Evolutionary conservation across 2,888 invertebrate genomes (phyloP), one percentile per base, ranked within the genome.

Genomic region (Drosophila mercatorum): DNA sequence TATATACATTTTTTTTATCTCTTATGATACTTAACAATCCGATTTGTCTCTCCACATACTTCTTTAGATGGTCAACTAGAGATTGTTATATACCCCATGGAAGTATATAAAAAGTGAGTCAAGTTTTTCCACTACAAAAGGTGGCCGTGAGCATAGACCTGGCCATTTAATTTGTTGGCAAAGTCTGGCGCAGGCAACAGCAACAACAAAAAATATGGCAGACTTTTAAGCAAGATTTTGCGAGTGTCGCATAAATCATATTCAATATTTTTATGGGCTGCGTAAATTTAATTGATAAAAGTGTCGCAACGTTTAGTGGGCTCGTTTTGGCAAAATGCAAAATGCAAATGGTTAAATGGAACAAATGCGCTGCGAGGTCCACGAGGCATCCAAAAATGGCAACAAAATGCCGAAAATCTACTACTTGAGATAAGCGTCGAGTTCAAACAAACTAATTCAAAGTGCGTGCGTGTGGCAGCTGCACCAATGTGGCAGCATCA

Each of bases 361-460:
- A 36, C 52, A 11, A 68, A 68, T 65, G 63, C 59, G 72, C 53
- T 74, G 72, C 78, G 78, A 76, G 72, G 51, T 64, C 62, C 69
- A 67, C 62, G 74, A 72, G 80, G 53, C 71, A 61, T 26, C 63
- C 77, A 70, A 72, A 81, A 83, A 81, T 81, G 80, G 71, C 79
- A 80, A 78, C 81, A 86, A 87, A 86, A 88, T 83, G 74, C 74
- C 72, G 68, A 75, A 83, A 90, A 90, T 89, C 90, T 88, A 90
- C 87, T 84, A 87, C 90, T 90, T 89, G 85, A 90, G 89, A 90
- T 90, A 90, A 88, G 80, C 64, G 66, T 72, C 56, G 84, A 87
- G 89, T 89, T 86, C 88, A 89, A 89, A 89, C 88, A 88, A 80
- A 87, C 88, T 87, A 89, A 89, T 89, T 87, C 87, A 83, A 84